Conservation (phyloP, 2,113 vertebrate species). For the Tringa solitaria region DNA sequence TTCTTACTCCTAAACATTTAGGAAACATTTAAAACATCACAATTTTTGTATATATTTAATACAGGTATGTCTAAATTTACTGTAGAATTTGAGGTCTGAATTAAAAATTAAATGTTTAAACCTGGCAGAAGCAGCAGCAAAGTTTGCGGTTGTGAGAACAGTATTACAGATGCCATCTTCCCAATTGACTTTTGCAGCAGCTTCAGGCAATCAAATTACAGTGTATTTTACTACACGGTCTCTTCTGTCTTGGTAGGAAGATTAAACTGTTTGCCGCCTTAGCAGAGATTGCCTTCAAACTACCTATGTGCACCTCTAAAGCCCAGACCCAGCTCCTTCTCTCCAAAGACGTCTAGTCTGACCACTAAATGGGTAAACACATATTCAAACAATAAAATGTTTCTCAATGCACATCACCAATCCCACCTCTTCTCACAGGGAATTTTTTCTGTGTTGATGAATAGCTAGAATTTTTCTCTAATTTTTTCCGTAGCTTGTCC, state of each 20-base stretch:
- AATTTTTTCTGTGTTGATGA: not conserved
- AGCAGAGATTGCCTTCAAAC: not conserved
- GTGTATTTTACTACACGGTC: not conserved
- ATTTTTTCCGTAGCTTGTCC: not conserved
- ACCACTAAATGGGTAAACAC: not conserved
- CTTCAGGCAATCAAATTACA: not conserved
- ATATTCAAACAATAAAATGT: not conserved
- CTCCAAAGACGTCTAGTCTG: not conserved
- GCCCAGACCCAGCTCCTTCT: not conserved
- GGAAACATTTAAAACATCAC: not conserved
- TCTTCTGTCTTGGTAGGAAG: not conserved
- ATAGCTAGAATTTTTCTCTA: not conserved
- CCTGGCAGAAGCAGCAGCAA: not conserved
- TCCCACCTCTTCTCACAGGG: not conserved
- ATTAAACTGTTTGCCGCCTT: not conserved
- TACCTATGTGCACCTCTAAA: not conserved
- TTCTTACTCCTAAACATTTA: not conserved
- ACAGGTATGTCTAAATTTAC: not conserved
- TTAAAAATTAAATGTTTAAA: not conserved
- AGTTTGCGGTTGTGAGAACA: not conserved
- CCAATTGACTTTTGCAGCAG: not conserved
- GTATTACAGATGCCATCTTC: not conserved
- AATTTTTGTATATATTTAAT: not conserved
- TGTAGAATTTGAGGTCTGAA: not conserved
- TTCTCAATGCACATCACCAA: not conserved